phyloP scores from a whole-genome alignment of 1,140 invertebrate genomes.

The Chrysoperla carnea region DNA sequence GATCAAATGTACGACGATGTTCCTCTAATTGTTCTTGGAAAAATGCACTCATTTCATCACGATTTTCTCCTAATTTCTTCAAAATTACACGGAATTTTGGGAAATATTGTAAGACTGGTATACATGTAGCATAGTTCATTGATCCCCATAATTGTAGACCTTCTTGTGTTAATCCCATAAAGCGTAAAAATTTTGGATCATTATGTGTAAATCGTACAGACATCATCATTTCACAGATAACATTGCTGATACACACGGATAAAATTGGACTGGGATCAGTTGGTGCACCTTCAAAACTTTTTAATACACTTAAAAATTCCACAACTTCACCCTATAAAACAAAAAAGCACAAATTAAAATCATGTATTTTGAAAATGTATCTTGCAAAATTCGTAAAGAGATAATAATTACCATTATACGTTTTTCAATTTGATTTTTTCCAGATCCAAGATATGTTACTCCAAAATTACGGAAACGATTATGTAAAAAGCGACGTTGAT shows the following conservation, averaged over 20 bases:
- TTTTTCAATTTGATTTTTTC: conserved; percentile 65
- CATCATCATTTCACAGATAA: conserved; percentile 84
- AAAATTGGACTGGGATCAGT: conserved; percentile 52
- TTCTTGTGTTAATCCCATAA: conserved; percentile 72
- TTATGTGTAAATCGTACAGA: conserved; percentile 63
- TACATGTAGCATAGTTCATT: conserved; percentile 43
- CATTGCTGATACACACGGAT: conserved; percentile 72
- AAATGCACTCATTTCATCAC: conserved; percentile 65
- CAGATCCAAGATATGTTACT: conserved; percentile 64
- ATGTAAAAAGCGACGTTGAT: conserved; percentile 79
- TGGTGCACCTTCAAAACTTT: conserved; percentile 35
- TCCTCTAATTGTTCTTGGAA: conserved; percentile 68
- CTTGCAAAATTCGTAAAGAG: background rate
- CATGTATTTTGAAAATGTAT: background rate
- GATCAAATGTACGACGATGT: conserved; percentile 56
- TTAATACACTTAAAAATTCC: conserved; percentile 44
- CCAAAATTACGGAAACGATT: conserved; percentile 77
- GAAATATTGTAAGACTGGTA: conserved; percentile 49
- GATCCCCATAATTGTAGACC: conserved; percentile 70
- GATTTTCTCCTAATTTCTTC: conserved; percentile 63
- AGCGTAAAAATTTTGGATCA: conserved; percentile 54
- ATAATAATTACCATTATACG: conserved; percentile 57
- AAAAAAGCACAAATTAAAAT: conserved; percentile 2
- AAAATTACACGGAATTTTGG: conserved; percentile 52
- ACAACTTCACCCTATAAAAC: conserved; percentile 51